Conservation (phyloP, 2,797 vertebrate genomes). For the Eulemur rubriventer region DNA sequence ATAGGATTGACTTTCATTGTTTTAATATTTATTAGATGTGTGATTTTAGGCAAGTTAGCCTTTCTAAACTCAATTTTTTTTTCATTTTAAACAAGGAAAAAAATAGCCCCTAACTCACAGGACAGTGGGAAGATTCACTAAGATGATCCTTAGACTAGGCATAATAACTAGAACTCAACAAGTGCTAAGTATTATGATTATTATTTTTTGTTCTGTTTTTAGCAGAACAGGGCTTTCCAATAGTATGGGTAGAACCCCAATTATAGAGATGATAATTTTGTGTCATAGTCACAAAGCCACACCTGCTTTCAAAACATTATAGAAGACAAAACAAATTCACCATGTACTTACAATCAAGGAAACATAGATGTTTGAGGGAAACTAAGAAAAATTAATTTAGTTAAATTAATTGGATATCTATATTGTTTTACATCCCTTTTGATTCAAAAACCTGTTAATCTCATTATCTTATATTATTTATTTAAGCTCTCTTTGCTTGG, state of each 20-base stretch:
- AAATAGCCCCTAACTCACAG: not conserved
- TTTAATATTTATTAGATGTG: not conserved
- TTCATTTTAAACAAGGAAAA: not conserved
- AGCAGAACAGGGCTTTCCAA: not conserved
- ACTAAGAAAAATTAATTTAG: not conserved
- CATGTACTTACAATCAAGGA: not conserved
- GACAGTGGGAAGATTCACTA: not conserved
- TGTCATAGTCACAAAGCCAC: not conserved
- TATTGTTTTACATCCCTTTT: not conserved
- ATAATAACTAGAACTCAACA: not conserved
- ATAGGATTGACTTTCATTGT: not conserved
- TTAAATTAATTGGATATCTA: not conserved
- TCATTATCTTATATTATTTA: not conserved
- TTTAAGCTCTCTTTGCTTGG: not conserved
- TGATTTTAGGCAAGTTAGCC: not conserved
- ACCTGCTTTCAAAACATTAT: not conserved
- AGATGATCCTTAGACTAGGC: not conserved
- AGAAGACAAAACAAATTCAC: not conserved
- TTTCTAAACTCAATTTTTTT: conserved; percentile 2
- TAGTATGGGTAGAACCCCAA: not conserved
- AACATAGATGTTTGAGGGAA: not conserved
- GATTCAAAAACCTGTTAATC: not conserved
- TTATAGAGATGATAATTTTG: not conserved
- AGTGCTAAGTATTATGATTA: not conserved
- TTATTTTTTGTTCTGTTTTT: not conserved